Evolutionary conservation across 2,113 vertebrate genomes (phyloP), one percentile per base, ranked within the genome.

Genomic region (Sebastes fasciatus): DNA sequence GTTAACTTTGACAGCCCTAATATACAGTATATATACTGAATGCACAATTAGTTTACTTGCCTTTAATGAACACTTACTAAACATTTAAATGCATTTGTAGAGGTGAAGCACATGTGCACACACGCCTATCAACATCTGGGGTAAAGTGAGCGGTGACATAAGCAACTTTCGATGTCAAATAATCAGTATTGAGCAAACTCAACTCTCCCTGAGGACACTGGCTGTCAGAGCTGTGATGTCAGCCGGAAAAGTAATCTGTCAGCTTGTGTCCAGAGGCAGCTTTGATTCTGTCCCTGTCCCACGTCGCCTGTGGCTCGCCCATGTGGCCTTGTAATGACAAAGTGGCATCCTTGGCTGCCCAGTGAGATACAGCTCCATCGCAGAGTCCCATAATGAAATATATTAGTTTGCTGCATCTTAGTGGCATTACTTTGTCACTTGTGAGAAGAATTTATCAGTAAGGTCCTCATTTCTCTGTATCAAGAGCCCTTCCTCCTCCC

Each of bases 321-420:
- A 54, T 67, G 83, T 88, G 91, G 92, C 94, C 93, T 94, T 94
- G 93, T 76, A 85, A 85, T 92, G 93, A 94, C 88, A 91, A 85
- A 94, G 91, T 85, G 77, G 86, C 80, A 88, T 87, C 94, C 91
- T 90, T 92, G 86, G 89, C 88, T 89, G 88, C 83, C 89, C 88
- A 83, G 84, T 91, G 91, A 88, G 90, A 94, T 90, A 90, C 88
- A 92, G 91, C 85, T 93, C 89, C 74, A 90, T 92, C 73, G 89
- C 88, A 13, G 72, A 66, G 60, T 16, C 72, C 83, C 76, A 87
- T 87, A 79, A 87, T 91, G 78, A 92, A 93, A 94, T 90, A 92
- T 92, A 91, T 86, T 81, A 61, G 77, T 89, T 85, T 81, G 86
- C 87, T 84, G 88, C 85, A 80, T 94, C 83, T 89, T 90, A 84